Base-by-base conservation (phyloP, 2,797 vertebrate genomes). In the Decapterus maruadsi region DNA sequence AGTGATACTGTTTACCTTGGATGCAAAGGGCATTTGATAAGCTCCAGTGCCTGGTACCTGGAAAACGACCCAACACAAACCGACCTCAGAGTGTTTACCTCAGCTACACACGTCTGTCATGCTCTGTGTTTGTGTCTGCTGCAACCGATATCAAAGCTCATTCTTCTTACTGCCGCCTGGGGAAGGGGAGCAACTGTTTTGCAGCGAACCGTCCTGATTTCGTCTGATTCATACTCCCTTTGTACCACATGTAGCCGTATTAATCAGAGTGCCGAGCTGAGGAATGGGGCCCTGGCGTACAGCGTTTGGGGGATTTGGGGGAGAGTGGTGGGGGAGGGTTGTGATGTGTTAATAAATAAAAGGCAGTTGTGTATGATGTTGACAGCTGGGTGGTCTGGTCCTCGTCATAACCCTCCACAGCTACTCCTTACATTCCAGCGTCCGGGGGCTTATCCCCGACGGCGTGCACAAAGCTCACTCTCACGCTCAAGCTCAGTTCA, bases 341-440 rank as follows among this genome's bases (percentile, higher is more conserved):
- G 72, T 78, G 86, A 92, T 90, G 90, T 90, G 90, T 93, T 94
- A 87, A 94, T 95, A 95, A 95, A 94, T 94, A 94, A 92, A 92
- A 93, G 91, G 84, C 89, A 89, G 93, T 93, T 95, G 91, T 93
- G 91, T 94, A 91, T 89, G 90, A 93, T 90, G 93, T 89, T 95
- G 94, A 95, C 95, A 94, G 95, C 94, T 79, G 93, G 94, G 95
- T 94, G 95, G 93, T 95, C 95, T 95, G 95, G 62, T 92, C 90
- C 93, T 94, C 92, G 87, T 95, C 94, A 95, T 92, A 94, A 93
- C 92, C 90, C 90, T 93, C 81, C 89, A 87, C 67, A 72, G 92
- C 91, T 93, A 95, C 94, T 95, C 94, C 94, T 95, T 90, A 92
- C 94, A 95, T 95, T 95, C 95, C 94, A 85, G 90, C 87, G 90